Base-by-base conservation (phyloP, 2,113 vertebrate genomes). In the Vulpes lagopus region DNA sequence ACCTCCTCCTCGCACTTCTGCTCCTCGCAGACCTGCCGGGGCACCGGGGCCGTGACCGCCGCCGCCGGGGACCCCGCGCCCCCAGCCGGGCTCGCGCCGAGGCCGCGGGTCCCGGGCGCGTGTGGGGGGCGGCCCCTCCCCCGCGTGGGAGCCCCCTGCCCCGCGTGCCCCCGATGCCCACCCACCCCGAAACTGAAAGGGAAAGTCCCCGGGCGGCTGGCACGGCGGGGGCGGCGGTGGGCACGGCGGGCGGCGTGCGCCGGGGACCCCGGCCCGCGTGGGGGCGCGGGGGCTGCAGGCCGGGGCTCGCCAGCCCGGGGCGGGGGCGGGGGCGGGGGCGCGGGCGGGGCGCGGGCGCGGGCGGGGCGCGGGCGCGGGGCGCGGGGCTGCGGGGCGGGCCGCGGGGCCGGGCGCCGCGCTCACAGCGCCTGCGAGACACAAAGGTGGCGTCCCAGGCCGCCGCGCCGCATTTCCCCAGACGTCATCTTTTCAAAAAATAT, bases 401-500 rank as follows among this genome's bases (percentile, higher is more conserved):
- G 91, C 69, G 67, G 71, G 91, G 89, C 57, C 60, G 95, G 89
- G 98, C 98, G 97, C 96, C 83, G 96, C 80, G 98, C 82, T 89
- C 87, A 89, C 97, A 96, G 78, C 96, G 97, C 95, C 93, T 94
- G 97, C 90, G 98, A 99, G 98, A 99, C 99, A 99, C 99, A 99
- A 99, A 99, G 99, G 99, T 99, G 99, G 99, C 99, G 99, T 99
- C 97, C 96, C 96, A 98, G 98, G 98, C 98, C 98, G 98, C 98
- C 93, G 97, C 98, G 98, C 98, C 97, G 97, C 98, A 99, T 99
- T 99, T 99, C 99, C 98, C 99, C 99, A 99, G 99, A 99, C 99
- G 98, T 99, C 99, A 99, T 99, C 99, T 99, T 99, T 99, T 99
- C 99, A 99, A 99, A 99, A 99, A 99, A 99, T 99, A 99, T 99